Evolutionary conservation across 1,140 invertebrate species (phyloP).

Genomic region (Anoplophora glabripennis): DNA sequence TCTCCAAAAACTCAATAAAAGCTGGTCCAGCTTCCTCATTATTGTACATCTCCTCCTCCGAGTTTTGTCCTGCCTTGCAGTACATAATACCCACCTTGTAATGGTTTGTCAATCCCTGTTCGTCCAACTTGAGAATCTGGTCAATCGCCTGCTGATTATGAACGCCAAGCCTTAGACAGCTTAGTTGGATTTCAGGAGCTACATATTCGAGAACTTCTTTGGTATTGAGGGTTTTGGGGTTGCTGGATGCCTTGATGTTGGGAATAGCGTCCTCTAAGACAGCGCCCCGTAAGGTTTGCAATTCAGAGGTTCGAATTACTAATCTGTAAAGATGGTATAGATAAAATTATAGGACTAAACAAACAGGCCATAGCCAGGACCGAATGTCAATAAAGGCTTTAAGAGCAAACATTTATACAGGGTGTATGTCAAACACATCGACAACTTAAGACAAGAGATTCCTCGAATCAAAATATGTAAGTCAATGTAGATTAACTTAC

Average conservation of each 20-base stretch:
- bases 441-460: no score
- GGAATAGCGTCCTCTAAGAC: conserved; percentile 84
- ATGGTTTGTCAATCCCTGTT: conserved; percentile 81
- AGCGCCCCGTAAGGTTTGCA: conserved; percentile 78
- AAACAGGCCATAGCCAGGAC: no score
- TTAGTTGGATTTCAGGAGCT: conserved; percentile 83
- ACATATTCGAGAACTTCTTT: conserved; percentile 68
- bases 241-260: conserved; percentile 62
- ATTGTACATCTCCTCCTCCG: conserved; percentile 99
- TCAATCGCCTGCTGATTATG: conserved; percentile 71
- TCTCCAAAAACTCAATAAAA: conserved; percentile 86
- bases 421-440: no score
- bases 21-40: conserved; percentile 87
- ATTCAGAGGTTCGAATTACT: conserved; percentile 81
- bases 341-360: no score
- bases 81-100: conserved; percentile 93
- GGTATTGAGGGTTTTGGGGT: conserved; percentile 64
- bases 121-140: conserved; percentile 87
- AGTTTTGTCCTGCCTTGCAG: conserved; percentile 84
- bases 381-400: no score
- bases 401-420: no score
- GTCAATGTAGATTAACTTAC: no score
- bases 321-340: conserved; percentile 52
- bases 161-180: conserved; percentile 65
- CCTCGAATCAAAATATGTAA: no score